Evolutionary conservation across 2,113 vertebrate species (phyloP).

Genomic region (Benitochromis conjunctus): DNA sequence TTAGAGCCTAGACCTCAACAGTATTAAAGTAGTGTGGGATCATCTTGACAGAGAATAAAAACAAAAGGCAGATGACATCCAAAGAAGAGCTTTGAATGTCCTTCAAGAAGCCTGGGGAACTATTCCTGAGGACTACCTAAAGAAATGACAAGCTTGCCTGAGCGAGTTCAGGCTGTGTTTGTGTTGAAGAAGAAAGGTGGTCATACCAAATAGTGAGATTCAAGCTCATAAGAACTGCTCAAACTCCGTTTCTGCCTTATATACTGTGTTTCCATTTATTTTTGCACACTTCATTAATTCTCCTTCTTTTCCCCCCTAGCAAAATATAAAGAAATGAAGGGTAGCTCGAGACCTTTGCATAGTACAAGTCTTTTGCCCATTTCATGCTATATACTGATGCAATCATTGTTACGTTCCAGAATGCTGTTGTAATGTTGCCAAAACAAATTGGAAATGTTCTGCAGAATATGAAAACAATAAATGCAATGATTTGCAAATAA

Average conservation of each 20-base stretch:
- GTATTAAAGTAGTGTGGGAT: background rate
- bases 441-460: background rate
- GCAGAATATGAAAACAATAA: background rate
- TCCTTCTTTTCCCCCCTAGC: background rate
- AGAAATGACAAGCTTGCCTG: background rate
- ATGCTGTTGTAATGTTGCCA: background rate
- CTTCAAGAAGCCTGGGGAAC: background rate
- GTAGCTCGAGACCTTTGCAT: background rate
- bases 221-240: background rate
- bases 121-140: background rate
- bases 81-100: background rate
- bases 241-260: background rate
- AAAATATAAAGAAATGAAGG: background rate
- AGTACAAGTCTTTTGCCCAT: background rate
- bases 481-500: background rate
- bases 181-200: background rate
- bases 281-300: background rate
- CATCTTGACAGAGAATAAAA: background rate
- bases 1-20: background rate
- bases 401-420: background rate
- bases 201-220: background rate
- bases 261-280: background rate
- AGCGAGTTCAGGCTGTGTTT: background rate
- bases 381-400: background rate
- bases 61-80: background rate